Percentiles rank a stretch among this genome's conserved stretches.
Conservation (phyloP, 2,888 invertebrate genomes). For the Xanthostigma xanthostigma region DNA sequence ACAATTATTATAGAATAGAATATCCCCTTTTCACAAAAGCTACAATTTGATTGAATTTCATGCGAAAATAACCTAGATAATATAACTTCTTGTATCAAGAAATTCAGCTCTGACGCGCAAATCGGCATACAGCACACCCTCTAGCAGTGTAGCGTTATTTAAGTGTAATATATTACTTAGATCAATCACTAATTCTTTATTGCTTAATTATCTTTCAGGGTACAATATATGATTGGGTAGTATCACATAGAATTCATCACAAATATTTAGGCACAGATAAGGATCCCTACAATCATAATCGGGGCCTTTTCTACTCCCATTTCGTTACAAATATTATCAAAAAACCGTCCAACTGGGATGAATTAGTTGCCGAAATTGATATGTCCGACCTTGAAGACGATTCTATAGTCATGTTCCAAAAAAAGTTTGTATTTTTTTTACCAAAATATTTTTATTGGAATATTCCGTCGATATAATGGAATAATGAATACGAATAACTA, state of each 20-base stretch:
- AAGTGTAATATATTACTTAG: no score
- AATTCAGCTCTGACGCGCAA: no score
- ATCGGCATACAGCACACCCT: no score
- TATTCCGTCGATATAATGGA: neutral
- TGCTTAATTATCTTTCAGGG: constrained; percentile 38
- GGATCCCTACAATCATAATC: constrained; percentile 66
- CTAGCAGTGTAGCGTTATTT: no score
- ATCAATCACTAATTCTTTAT: constrained; percentile 3
- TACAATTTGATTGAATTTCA: no score
- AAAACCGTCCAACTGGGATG: constrained; percentile 47
- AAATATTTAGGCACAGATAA: constrained; percentile 56
- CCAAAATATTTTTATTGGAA: neutral
- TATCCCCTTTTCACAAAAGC: no score
- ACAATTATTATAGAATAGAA: no score
- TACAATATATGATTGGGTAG: constrained; percentile 71
- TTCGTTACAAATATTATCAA: constrained; percentile 52
- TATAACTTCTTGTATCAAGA: no score
- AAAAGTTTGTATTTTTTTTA: constrained; percentile 35
- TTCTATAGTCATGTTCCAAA: constrained; percentile 66
- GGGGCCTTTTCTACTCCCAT: constrained; percentile 72
- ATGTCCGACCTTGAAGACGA: constrained; percentile 68
- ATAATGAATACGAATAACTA: neutral
- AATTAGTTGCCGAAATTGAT: constrained; percentile 50
- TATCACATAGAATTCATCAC: constrained; percentile 70
- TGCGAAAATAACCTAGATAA: no score